Conservation (phyloP, 2,888 invertebrate species). For the Bursaphelenchus okinawaensis region DNA sequence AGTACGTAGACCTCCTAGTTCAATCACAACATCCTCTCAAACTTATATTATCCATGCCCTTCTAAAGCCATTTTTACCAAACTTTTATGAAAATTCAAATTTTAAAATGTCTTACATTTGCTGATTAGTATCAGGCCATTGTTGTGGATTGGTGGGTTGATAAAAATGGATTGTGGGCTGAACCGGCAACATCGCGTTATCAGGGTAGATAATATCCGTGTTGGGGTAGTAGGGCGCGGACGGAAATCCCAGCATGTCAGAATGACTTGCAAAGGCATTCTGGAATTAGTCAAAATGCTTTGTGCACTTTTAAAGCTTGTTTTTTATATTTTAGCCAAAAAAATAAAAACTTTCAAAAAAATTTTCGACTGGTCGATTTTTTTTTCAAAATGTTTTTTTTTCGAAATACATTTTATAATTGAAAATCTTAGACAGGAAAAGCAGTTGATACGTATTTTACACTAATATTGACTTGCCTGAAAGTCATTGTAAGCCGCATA, state of each 20-base stretch:
- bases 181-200: background rate
- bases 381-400: background rate
- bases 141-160: constrained; percentile 5
- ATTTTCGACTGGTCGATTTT: background rate
- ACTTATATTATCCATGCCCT: too few species aligned
- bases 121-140: constrained; percentile 2
- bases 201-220: background rate
- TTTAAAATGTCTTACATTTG: background rate
- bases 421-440: background rate
- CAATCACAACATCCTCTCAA: too few species aligned
- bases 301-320: background rate
- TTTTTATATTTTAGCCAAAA: too few species aligned
- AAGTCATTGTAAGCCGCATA: background rate
- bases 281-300: background rate
- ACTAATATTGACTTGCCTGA: background rate
- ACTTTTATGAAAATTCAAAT: background rate
- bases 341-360: background rate
- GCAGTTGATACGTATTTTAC: background rate
- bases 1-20: too few species aligned
- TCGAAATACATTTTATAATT: background rate
- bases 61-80: too few species aligned
- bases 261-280: background rate
- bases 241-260: background rate
- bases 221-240: background rate
- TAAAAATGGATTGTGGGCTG: constrained; percentile 6